Evolutionary conservation across 2,113 vertebrate species (phyloP).

Genomic region (Thymallus thymallus): DNA sequence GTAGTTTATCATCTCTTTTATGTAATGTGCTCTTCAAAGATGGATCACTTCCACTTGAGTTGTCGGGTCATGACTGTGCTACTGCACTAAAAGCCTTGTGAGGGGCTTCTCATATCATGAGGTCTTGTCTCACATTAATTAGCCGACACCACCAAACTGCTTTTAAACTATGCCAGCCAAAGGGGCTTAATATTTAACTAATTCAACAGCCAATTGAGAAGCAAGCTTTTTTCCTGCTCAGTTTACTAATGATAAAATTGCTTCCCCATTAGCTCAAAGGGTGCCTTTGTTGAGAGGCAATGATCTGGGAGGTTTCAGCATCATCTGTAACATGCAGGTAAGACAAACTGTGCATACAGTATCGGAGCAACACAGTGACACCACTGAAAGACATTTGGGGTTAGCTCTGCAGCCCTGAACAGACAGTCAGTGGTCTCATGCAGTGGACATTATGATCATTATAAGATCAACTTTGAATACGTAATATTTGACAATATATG

Average conservation of each 20-base stretch:
- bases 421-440: constrained; percentile 37
- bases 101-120: constrained; percentile 35
- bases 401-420: constrained; percentile 15
- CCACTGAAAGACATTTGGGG: constrained; percentile 25
- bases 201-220: constrained; percentile 50
- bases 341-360: constrained; percentile 50
- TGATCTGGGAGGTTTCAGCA: constrained; percentile 60
- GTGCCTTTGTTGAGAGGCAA: constrained; percentile 67
- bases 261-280: constrained; percentile 64
- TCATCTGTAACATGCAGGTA: constrained; percentile 60
- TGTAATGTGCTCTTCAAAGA: constrained; percentile 42
- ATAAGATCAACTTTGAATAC: background rate
- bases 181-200: constrained; percentile 64
- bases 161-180: constrained; percentile 47
- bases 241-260: constrained; percentile 78
- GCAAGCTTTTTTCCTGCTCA: constrained; percentile 66
- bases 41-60: constrained; percentile 40
- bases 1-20: constrained; percentile 42
- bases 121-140: constrained; percentile 48
- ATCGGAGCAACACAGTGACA: constrained; percentile 24
- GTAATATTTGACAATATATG: constrained; percentile 16
- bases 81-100: constrained; percentile 44
- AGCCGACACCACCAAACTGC: constrained; percentile 43
- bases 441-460: too few species aligned
- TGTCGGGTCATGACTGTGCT: constrained; percentile 30